phyloP scores from a whole-genome alignment of 1,140 invertebrate species.

The Littorina saxatilis region DNA sequence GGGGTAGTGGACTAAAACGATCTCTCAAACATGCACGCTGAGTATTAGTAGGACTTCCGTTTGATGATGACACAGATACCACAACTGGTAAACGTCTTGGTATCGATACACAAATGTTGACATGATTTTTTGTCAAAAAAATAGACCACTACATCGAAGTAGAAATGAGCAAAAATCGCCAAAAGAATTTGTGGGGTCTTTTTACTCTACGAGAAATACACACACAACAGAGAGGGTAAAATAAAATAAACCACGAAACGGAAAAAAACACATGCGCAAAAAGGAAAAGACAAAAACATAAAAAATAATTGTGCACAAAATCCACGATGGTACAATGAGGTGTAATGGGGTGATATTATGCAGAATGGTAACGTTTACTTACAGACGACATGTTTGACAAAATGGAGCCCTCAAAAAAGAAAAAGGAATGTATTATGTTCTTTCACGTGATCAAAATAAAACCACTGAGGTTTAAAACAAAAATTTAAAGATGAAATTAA shows the following conservation, averaged over 20 bases:
- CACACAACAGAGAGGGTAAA: not conserved
- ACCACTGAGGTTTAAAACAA: not conserved
- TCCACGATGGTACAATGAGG: too few relatives aligned
- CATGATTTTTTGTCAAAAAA: too few relatives aligned
- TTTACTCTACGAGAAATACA: not conserved
- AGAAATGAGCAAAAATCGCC: not conserved
- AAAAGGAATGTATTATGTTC: not conserved
- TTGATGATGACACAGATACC: not conserved
- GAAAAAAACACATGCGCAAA: not conserved
- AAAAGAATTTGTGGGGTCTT: not conserved
- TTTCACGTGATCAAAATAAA: not conserved
- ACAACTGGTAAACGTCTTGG: not conserved
- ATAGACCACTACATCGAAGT: not conserved
- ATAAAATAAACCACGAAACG: not conserved
- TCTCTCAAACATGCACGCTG: not conserved
- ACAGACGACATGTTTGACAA: not conserved
- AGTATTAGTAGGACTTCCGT: constrained; percentile 29
- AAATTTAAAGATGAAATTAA: not conserved
- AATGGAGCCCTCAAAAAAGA: not conserved
- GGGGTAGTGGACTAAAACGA: not conserved
- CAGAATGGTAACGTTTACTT: not conserved
- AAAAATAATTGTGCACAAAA: too few relatives aligned
- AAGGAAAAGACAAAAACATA: not conserved
- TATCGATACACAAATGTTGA: not conserved
- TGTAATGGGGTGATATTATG: not conserved